phyloP scores from a whole-genome alignment of 2,797 vertebrate genomes.

The Amblyopsis hoosieri region DNA sequence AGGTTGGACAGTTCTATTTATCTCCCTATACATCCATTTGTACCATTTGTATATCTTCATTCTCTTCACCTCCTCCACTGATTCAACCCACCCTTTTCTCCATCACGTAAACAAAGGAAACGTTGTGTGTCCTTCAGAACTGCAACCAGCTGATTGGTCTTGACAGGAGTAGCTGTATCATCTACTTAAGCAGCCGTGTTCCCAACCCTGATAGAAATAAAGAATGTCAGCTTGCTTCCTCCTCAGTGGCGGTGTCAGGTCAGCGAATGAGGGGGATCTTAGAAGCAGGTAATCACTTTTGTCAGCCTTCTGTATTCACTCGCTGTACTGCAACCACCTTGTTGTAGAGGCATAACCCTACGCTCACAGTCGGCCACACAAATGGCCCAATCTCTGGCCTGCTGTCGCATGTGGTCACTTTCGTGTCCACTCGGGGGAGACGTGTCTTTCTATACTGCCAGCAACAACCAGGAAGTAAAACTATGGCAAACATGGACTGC shows the following conservation, averaged over 20 bases:
- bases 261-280: conserved; percentile 40
- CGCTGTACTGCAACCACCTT: conserved; percentile 37
- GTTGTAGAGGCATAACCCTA: conserved; percentile 15
- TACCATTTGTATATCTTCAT: conserved; percentile 25
- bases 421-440: too few species aligned
- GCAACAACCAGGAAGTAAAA: too few species aligned
- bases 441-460: too few species aligned
- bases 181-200: conserved; percentile 53
- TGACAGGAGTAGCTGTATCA: conserved; percentile 45
- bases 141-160: conserved; percentile 46
- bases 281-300: conserved; percentile 52
- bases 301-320: conserved; percentile 59
- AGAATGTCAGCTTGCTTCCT: conserved; percentile 58
- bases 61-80: conserved; percentile 7
- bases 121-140: conserved; percentile 51
- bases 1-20: background rate
- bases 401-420: too few species aligned
- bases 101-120: conserved; percentile 56
- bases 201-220: conserved; percentile 54
- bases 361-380: too few species aligned
- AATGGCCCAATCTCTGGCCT: too few species aligned
- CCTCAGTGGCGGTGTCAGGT: conserved; percentile 58
- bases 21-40: background rate
- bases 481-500: too few species aligned
- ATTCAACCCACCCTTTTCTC: conserved; percentile 14